Conservation (phyloP, 1,140 invertebrate species). For the Bicyclus anynana region DNA sequence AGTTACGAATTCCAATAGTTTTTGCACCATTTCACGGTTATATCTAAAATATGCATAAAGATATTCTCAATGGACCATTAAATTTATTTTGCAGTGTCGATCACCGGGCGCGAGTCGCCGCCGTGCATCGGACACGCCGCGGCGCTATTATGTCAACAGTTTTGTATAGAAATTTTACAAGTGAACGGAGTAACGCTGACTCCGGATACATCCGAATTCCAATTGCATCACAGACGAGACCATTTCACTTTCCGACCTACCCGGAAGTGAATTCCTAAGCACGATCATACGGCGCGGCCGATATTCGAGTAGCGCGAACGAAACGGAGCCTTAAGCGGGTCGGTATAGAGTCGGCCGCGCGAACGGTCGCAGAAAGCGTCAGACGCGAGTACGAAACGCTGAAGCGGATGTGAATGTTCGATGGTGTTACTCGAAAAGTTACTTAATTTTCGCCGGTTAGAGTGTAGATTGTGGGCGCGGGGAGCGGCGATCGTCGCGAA, state of each 20-base stretch:
- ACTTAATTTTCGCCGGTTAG: conserved; percentile 57
- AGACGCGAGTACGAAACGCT: conserved; percentile 58
- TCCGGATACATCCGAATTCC: conserved; percentile 76
- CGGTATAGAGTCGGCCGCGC: conserved; percentile 31
- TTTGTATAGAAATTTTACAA: conserved; percentile 70
- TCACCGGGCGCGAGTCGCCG: conserved; percentile 26
- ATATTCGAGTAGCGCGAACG: conserved; percentile 33
- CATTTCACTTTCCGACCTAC: conserved; percentile 76
- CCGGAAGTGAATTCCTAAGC: conserved; percentile 76
- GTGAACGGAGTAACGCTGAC: conserved; percentile 70
- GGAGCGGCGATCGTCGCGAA: conserved; percentile 55
- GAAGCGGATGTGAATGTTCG: conserved; percentile 72
- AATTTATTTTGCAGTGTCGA: conserved; percentile 27
- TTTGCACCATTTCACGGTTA: conserved; percentile 34
- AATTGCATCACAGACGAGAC: conserved; percentile 75
- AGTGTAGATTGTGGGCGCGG: conserved; percentile 48
- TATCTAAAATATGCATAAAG: conserved; percentile 34
- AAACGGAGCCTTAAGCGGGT: conserved; percentile 36
- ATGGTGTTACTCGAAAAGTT: conserved; percentile 47
- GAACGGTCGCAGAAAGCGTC: conserved; percentile 40
- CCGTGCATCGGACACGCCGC: conserved; percentile 47
- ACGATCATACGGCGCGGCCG: conserved; percentile 67
- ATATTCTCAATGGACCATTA: conserved; percentile 32
- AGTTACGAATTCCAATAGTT: conserved; percentile 33
- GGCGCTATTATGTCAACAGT: conserved; percentile 65